Evolutionary conservation across 2,797 vertebrate species (phyloP).

Genomic region (Sorex maritimensis): DNA sequence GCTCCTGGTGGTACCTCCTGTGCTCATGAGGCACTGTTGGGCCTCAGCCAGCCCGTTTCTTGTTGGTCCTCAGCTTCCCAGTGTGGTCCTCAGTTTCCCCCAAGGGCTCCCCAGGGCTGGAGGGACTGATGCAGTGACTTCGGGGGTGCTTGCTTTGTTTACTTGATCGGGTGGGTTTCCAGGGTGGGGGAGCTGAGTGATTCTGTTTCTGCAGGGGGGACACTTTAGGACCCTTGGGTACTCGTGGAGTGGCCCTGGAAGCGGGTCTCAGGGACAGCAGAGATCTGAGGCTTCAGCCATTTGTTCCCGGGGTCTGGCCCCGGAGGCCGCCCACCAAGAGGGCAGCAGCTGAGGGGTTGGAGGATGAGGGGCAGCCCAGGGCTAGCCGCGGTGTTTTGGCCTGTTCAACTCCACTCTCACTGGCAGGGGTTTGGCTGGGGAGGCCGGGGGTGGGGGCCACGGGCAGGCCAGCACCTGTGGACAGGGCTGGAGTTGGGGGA

Average conservation of each 20-base stretch:
- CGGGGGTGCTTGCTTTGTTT: no score
- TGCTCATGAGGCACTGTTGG: not conserved
- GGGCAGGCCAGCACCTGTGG: no score
- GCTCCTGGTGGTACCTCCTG: not conserved
- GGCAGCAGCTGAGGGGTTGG: not conserved
- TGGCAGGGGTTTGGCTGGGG: not conserved
- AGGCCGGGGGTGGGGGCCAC: no score
- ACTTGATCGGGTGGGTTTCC: no score
- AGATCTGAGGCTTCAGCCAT: not conserved
- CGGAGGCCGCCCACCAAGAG: constrained; percentile 26
- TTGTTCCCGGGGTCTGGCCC: not conserved
- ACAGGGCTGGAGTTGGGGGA: not conserved
- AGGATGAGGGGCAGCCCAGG: not conserved
- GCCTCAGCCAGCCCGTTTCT: not conserved
- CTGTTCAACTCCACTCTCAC: not conserved
- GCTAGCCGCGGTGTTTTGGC: rapidly evolving
- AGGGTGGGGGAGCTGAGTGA: no score
- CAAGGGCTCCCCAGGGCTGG: no score
- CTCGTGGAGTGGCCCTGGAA: not conserved
- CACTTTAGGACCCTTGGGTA: no score
- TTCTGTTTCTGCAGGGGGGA: no score
- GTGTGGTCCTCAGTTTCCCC: no score
- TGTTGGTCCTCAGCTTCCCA: no score
- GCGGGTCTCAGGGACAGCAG: not conserved
- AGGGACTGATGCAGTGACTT: no score